Conservation (phyloP, 2,888 invertebrate genomes). For the Apodemia zela region DNA sequence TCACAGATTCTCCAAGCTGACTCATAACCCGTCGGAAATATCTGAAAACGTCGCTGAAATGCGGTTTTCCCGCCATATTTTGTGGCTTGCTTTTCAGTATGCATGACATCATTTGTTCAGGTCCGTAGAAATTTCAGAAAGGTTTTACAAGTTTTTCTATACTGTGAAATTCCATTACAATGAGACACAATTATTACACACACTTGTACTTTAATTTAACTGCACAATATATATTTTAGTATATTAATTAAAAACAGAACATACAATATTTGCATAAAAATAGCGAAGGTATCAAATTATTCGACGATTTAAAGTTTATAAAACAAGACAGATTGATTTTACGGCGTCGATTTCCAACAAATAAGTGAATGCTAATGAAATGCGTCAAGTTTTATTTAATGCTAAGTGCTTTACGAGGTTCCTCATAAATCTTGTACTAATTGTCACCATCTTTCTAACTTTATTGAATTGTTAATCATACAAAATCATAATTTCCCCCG, state of each 20-base stretch:
- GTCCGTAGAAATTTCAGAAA: neutral
- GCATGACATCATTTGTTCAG: neutral
- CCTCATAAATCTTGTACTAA: neutral
- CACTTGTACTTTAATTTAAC: too few relatives aligned
- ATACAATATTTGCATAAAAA: too few relatives aligned
- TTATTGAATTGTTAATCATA: too few relatives aligned
- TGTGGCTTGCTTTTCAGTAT: neutral
- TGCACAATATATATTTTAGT: too few relatives aligned
- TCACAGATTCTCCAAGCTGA: neutral
- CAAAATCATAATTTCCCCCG: too few relatives aligned
- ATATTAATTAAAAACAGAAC: too few relatives aligned
- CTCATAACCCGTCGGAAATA: neutral
- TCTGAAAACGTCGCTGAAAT: neutral
- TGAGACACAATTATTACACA: too few relatives aligned
- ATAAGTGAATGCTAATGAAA: conserved; percentile 6
- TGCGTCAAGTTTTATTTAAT: neutral
- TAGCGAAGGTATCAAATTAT: too few relatives aligned
- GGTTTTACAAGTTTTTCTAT: neutral
- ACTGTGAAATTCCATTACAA: too few relatives aligned
- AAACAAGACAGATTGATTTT: neutral
- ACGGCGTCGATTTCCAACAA: neutral
- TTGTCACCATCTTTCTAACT: neutral
- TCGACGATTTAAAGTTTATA: too few relatives aligned
- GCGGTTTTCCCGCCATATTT: neutral
- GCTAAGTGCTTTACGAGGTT: conserved; percentile 10